A percentile compares a stretch with the other conserved stretches of the same genome.
phyloP scores from a whole-genome alignment of 1,140 invertebrate genomes.

The Cylas formicarius region DNA sequence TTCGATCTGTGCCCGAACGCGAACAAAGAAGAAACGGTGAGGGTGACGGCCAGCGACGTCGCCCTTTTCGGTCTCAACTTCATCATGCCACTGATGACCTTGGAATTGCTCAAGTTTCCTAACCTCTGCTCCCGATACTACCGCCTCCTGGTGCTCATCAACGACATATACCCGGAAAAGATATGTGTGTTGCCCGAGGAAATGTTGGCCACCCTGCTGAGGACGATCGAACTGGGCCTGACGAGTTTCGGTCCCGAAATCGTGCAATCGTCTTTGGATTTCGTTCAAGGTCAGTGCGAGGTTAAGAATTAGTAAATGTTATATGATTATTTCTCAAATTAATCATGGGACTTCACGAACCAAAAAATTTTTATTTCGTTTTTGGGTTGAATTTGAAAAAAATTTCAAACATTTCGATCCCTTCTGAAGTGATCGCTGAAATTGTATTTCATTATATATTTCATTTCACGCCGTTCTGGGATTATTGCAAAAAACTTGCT shows the following conservation, averaged over 20 bases:
- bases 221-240: conserved; percentile 61
- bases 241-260: conserved; percentile 59
- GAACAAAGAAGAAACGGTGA: conserved; percentile 30
- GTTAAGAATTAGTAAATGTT: background rate
- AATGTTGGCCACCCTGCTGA: conserved; percentile 54
- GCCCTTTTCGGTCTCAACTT: conserved; percentile 64
- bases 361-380: no score
- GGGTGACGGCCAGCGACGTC: conserved; percentile 54
- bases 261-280: conserved; percentile 58
- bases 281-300: conserved; percentile 44
- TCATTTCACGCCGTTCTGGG: no score
- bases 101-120: conserved; percentile 66
- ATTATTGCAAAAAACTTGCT: no score
- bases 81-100: conserved; percentile 67
- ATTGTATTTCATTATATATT: no score
- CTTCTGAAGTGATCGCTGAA: no score
- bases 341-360: no score
- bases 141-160: conserved; percentile 56
- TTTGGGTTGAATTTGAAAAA: no score
- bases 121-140: conserved; percentile 58
- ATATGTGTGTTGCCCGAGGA: conserved; percentile 48
- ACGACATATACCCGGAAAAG: conserved; percentile 61
- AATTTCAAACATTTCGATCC: no score
- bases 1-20: conserved; percentile 50
- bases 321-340: background rate